phyloP scores from a whole-genome alignment of 2,888 invertebrate genomes.

The Eupithecia abbreviata region DNA sequence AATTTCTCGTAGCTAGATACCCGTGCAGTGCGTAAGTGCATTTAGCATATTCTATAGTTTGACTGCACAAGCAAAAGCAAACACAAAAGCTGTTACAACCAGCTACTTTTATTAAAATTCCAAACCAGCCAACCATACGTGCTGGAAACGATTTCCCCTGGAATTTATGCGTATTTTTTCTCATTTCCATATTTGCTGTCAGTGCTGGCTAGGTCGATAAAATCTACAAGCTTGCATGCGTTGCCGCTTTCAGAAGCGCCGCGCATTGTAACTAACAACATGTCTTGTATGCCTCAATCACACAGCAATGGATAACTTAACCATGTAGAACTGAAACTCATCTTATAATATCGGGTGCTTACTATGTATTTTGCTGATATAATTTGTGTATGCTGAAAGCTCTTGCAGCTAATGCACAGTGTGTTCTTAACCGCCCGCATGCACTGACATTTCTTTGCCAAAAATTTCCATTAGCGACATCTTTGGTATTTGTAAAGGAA shows the following conservation, averaged over 20 bases:
- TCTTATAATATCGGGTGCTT: neutral
- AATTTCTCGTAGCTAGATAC: neutral
- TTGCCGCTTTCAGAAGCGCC: conserved; percentile 34
- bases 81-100: neutral
- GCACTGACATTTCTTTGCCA: too few relatives aligned
- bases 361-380: neutral
- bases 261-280: conserved; percentile 26
- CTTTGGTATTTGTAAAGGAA: too few relatives aligned
- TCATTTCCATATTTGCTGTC: conserved; percentile 30
- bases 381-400: neutral
- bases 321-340: neutral
- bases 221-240: conserved; percentile 31
- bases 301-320: conserved; percentile 8
- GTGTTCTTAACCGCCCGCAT: too few relatives aligned
- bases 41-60: neutral
- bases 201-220: conserved; percentile 25
- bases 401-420: too few relatives aligned
- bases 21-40: too few relatives aligned
- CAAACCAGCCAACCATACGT: conserved; percentile 12
- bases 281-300: conserved; percentile 33
- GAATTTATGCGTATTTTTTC: conserved; percentile 28
- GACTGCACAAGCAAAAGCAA: conserved; percentile 11
- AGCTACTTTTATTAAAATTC: conserved; percentile 15
- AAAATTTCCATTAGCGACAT: too few relatives aligned
- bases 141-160: conserved; percentile 29